Base-by-base conservation (phyloP, 2,113 vertebrate genomes). In the Chaetodon auriga region DNA sequence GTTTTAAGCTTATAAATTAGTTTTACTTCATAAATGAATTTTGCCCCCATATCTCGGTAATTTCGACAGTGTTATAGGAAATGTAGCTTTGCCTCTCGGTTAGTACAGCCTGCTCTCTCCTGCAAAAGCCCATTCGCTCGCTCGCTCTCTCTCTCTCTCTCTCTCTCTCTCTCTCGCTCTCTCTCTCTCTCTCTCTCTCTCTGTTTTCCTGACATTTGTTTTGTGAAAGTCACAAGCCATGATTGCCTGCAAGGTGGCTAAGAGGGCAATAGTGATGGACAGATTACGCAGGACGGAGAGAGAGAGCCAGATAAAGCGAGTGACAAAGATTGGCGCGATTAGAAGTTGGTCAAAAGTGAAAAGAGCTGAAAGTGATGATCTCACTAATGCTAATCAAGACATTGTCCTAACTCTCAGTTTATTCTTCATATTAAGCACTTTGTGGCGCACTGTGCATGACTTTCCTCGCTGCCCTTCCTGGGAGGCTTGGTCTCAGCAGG, bases 391-490 rank as follows among this genome's bases (percentile, higher is more conserved):
- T 63, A 77, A 82, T 83, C 57, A 81, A 79, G 73, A 82, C 69
- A 54, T 86, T 80, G 73, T 57, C 60, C 49, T 81, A 14, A 81
- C 73, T 82, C 55, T 81, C 36, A 41, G 73, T 89, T 78, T 76
- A 62, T 61, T 82, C 38, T 78, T 38, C 74, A 48, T 43, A 77
- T 77, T 83, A 85, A 89, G 66, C 36, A 49, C 68, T 78, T 48
- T 48, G 68, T 78, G 63, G 57, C 14, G 51, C 60, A 76, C 48
- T 73, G 46, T 78, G 73, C n/a, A 36, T 93, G 92, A 88, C 87
- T 89, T 90, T 90, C 46, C 68, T 58, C 70, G 3, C 55, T 81
- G 84, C 13, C 89, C 87, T 93, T 87, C 82, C 82, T 84, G 61
- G 23, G 65, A 83, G 84, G 77, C 87, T 77, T 13, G 25, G 49